Base-by-base conservation (phyloP, 1,140 invertebrate genomes). In the Camponotus pennsylvanicus region DNA sequence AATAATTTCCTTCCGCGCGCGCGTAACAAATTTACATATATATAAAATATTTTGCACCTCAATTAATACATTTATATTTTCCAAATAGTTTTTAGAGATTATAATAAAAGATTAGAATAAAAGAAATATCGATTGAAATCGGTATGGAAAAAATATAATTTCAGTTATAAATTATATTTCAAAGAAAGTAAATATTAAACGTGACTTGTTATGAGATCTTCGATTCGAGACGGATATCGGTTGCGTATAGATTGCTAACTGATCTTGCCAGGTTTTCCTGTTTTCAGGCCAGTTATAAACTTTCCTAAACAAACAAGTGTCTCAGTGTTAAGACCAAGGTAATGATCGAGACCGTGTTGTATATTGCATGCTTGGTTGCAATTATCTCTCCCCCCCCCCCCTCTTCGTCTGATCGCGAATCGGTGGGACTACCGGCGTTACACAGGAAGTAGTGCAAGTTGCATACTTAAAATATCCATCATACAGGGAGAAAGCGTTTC, bases 401-500 rank as follows among this genome's bases (percentile, higher is more conserved):
- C 67, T 76, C 63, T 77, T 77, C 71, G 55, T 83, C 42, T 18
- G 32, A 66, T 79, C 57, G 55, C 37, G 49, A 37, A 61, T 32
- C 37, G 55, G 32, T 3, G 37, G 57, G 11, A 57, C 61, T 40
- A 34, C 37, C 80, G 42, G 85, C 82, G 86, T 86, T 87, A 85
- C 87, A 91, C 87, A 90, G 91, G 90, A 92, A 91, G 87, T 77
- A 87, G 85, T 89, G 77, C 79, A 89, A 42, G 34, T 69, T 75
- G 87, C 90, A 86, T 92, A 88, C 86, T 88, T 88, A 91, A 90
- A 91, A 89, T 92, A 92, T 93, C 86, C 77, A 85, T 93, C 92
- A 92, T 93, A 93, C 89, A 93, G 91, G 78, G 93, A 94, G 93
- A 93, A 93, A 93, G 93, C 83, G 91, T 93, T 93, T 92, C 90